phyloP scores from a whole-genome alignment of 2,888 invertebrate species.

The Andrena bicolor region DNA sequence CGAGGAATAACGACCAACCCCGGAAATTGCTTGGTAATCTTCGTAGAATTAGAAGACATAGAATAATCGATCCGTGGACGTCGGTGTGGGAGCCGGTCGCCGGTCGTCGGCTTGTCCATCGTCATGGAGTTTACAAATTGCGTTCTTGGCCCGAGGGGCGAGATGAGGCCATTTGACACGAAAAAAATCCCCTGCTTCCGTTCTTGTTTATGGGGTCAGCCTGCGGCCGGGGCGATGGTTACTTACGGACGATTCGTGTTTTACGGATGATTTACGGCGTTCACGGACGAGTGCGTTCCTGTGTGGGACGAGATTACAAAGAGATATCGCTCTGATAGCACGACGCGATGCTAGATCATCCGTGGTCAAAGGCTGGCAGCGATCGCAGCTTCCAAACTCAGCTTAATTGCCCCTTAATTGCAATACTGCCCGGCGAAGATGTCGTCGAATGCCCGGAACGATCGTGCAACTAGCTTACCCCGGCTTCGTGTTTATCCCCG shows the following conservation, averaged over 20 bases:
- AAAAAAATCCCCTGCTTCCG: slow-evolving; percentile 40
- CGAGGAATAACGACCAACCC: slow-evolving; percentile 11
- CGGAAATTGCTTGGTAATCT: slow-evolving; percentile 42
- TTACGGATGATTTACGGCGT: slow-evolving; percentile 66
- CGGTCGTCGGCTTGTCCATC: neutral
- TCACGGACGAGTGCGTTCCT: slow-evolving; percentile 47
- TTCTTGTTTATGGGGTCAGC: slow-evolving; percentile 53
- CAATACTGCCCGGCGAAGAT: slow-evolving; percentile 2
- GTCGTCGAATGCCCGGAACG: neutral
- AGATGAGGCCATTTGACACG: neutral
- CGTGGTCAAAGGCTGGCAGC: neutral
- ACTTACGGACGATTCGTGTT: slow-evolving; percentile 49
- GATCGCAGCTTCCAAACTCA: neutral
- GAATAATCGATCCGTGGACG: slow-evolving; percentile 25
- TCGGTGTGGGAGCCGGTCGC: neutral
- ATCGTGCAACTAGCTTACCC: neutral
- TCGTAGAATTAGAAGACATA: slow-evolving; percentile 28
- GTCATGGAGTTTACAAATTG: slow-evolving; percentile 26
- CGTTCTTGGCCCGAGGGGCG: neutral
- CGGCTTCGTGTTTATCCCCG: neutral
- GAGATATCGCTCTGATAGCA: slow-evolving; percentile 44
- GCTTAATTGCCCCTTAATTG: slow-evolving; percentile 33
- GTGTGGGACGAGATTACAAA: slow-evolving; percentile 56
- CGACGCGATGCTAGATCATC: slow-evolving; percentile 16
- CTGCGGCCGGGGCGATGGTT: slow-evolving; percentile 26